Percentiles rank a stretch among this genome's conserved stretches.
Conservation (phyloP, 2,113 vertebrate species). For the Chloroceryle aenea region DNA sequence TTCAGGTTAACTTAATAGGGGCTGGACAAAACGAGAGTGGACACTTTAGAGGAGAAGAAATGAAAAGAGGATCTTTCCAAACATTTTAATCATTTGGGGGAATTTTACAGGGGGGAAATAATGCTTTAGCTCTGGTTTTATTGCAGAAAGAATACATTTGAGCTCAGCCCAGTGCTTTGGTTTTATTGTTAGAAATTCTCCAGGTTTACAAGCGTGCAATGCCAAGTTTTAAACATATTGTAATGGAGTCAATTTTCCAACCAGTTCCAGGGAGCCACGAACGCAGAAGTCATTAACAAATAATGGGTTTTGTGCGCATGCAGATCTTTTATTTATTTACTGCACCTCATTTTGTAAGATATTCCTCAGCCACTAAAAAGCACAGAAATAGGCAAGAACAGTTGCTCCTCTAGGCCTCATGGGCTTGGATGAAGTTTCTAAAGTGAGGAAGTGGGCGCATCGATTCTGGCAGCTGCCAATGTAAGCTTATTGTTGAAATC, state of each 20-base stretch:
- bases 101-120: background rate
- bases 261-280: slow-evolving; percentile 42
- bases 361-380: slow-evolving; percentile 30
- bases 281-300: slow-evolving; percentile 49
- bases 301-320: background rate
- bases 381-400: slow-evolving; percentile 7
- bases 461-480: background rate
- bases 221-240: slow-evolving; percentile 65
- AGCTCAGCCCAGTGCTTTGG: background rate
- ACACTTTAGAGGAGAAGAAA: slow-evolving; percentile 49
- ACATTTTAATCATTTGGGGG: slow-evolving; percentile 25
- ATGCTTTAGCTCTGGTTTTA: background rate
- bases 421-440: background rate
- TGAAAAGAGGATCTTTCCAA: background rate
- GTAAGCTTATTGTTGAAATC: background rate
- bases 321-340: slow-evolving; percentile 51
- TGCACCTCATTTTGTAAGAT: slow-evolving; percentile 28
- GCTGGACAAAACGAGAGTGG: slow-evolving; percentile 66
- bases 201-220: slow-evolving; percentile 28
- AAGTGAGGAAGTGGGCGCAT: background rate
- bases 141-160: slow-evolving; percentile 29
- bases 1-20: slow-evolving; percentile 68
- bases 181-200: slow-evolving; percentile 52
- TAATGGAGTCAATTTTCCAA: slow-evolving; percentile 58
- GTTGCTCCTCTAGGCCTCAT: background rate